These are phyloP conservation scores for Ylistrum balloti DNA, from an alignment of 1,140 invertebrate species.

Conservation along the genomic window DNA sequence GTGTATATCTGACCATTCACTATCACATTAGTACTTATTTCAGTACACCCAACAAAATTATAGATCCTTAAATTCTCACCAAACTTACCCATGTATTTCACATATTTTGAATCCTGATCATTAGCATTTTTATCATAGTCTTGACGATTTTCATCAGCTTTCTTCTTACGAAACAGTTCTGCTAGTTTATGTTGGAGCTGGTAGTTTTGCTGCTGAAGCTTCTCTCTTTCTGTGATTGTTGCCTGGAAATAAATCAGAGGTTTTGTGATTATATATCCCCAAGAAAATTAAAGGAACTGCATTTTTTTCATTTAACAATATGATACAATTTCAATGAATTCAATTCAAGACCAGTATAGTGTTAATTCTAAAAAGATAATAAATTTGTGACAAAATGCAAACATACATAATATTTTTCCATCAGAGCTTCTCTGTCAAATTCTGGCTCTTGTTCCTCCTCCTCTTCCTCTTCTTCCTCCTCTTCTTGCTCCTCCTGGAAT, in stretches of 20 bases:
- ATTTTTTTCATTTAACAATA: too few species aligned
- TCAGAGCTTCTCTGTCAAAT: constrained; percentile 77
- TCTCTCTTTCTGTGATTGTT: constrained; percentile 76
- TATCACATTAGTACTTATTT: too few species aligned
- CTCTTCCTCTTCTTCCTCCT: constrained; percentile 62
- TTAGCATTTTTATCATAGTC: constrained; percentile 80
- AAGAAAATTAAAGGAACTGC: too few species aligned
- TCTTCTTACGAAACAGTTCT: constrained; percentile 82
- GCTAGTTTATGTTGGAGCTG: constrained; percentile 81
- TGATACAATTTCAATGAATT: too few species aligned
- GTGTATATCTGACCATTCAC: too few species aligned
- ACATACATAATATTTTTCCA: constrained; percentile 80
- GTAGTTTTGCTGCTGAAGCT: constrained; percentile 79
- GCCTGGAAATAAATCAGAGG: constrained; percentile 73
- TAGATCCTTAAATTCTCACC: too few species aligned
- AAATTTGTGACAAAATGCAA: too few species aligned
- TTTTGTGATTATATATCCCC: too few species aligned
- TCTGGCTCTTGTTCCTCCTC: constrained; percentile 63
- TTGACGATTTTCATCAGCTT: constrained; percentile 77
- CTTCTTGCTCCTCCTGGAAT: constrained; percentile 64
- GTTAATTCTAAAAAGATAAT: too few species aligned
- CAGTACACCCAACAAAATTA: too few species aligned
- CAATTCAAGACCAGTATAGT: too few species aligned
- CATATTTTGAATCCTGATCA: constrained; percentile 82
- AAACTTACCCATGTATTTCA: constrained; percentile 82